Percentiles rank a stretch among this genome's conserved stretches.
Conservation (phyloP, 2,888 invertebrate genomes). For the Papilio protenor region DNA sequence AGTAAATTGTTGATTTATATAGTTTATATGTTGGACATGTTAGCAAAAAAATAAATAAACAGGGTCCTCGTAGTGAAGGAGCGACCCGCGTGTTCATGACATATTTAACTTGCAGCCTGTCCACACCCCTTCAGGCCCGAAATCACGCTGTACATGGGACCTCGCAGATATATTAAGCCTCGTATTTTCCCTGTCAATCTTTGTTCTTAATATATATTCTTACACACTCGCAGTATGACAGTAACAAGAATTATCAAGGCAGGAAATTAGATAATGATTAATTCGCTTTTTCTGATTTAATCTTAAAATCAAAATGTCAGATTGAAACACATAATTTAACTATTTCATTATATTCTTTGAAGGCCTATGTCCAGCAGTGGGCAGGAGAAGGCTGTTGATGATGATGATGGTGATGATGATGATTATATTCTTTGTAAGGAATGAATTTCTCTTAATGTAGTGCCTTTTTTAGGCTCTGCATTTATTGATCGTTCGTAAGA, state of each 20-base stretch:
- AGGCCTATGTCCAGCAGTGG: too few relatives aligned
- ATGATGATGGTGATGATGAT: too few relatives aligned
- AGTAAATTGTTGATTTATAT: slow-evolving; percentile 20
- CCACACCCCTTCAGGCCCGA: slow-evolving; percentile 38
- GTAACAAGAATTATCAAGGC: neutral
- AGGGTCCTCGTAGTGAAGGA: slow-evolving; percentile 26
- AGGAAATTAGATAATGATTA: neutral
- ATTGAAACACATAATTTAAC: too few relatives aligned
- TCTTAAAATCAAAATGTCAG: too few relatives aligned
- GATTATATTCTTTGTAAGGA: too few relatives aligned
- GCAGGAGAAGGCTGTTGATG: too few relatives aligned
- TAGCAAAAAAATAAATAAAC: slow-evolving; percentile 30
- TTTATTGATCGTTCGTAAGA: too few relatives aligned
- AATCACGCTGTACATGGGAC: slow-evolving; percentile 26
- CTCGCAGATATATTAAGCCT: slow-evolving; percentile 33
- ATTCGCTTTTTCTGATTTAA: neutral
- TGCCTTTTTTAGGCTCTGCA: too few relatives aligned
- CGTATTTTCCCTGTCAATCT: slow-evolving; percentile 38
- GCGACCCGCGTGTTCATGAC: slow-evolving; percentile 41
- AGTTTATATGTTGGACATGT: slow-evolving; percentile 14
- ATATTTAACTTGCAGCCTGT: slow-evolving; percentile 38
- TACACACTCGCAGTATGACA: neutral
- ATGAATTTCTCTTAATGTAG: too few relatives aligned
- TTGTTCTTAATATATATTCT: slow-evolving; percentile 7
- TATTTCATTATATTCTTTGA: too few relatives aligned